Evolutionary conservation across 2,797 vertebrate species (phyloP).

Genomic region (Hybognathus amarus): DNA sequence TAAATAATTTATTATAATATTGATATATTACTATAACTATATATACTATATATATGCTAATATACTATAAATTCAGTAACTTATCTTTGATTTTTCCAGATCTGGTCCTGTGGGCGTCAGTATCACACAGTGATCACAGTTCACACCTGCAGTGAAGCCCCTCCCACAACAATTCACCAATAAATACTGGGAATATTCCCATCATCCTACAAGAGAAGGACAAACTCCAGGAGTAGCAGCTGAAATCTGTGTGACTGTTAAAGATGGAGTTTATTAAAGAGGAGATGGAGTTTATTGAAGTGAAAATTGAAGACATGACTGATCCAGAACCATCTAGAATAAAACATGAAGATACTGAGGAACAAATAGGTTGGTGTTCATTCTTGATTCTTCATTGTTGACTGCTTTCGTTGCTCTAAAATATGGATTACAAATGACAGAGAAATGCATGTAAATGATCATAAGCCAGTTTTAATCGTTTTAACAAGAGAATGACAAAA

Average conservation of each 20-base stretch:
- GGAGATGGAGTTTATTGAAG: neutral
- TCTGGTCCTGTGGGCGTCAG: too few species aligned
- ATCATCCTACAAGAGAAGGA: neutral
- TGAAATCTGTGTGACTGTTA: neutral
- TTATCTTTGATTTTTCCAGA: too few species aligned
- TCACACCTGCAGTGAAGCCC: too few species aligned
- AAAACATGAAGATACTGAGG: neutral
- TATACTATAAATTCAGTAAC: too few species aligned
- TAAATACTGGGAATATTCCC: neutral
- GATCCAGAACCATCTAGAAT: neutral
- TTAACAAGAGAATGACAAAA: too few species aligned
- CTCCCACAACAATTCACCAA: neutral
- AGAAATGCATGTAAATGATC: neutral
- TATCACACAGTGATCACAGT: too few species aligned
- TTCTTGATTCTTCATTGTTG: neutral
- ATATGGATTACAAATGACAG: neutral
- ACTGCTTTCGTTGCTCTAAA: neutral
- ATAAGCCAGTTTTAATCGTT: too few species aligned
- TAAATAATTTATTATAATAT: too few species aligned
- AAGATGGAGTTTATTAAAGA: neutral
- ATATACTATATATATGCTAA: too few species aligned
- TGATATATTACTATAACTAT: too few species aligned
- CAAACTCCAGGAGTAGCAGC: neutral
- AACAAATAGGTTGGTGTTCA: neutral
- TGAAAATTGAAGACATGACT: neutral